Percentiles rank a stretch among this genome's conserved stretches.
Evolutionary conservation across 2,888 invertebrate genomes (phyloP).

Genomic region (Drosophila diplacantha): DNA sequence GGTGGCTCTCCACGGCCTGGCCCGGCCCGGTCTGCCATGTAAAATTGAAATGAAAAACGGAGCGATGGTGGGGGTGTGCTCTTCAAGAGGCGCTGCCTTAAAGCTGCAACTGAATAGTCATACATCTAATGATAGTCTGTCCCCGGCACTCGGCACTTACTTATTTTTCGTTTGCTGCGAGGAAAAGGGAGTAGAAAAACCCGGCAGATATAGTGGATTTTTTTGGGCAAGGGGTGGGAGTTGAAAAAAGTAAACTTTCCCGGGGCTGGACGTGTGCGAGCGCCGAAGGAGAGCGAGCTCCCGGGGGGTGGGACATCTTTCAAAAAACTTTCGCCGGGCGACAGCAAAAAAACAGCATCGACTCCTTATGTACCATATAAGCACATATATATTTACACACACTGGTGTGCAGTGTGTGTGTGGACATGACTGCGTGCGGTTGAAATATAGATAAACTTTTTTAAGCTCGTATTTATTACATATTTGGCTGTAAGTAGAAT

Average conservation of each 20-base stretch:
- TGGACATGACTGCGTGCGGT: conserved; percentile 68
- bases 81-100: conserved; percentile 42
- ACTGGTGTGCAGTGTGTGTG: conserved; percentile 20
- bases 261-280: conserved; percentile 65
- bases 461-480: conserved; percentile 73
- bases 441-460: conserved; percentile 72
- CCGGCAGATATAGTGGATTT: conserved; percentile 17
- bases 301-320: conserved; percentile 57
- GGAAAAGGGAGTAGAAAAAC: conserved; percentile 29
- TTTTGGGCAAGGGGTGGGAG: conserved; percentile 5
- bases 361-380: conserved; percentile 43
- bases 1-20: no score
- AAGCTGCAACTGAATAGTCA: conserved; percentile 53
- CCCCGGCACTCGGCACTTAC: conserved; percentile 56
- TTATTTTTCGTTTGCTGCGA: conserved; percentile 50
- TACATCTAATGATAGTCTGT: conserved; percentile 61
- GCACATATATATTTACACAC: neutral
- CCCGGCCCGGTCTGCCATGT: conserved; percentile 17
- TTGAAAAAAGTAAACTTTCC: conserved; percentile 51
- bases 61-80: conserved; percentile 7
- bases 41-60: conserved; percentile 38
- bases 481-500: conserved; percentile 73
- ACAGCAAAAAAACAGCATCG: conserved; percentile 63
- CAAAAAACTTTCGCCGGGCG: conserved; percentile 62
- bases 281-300: conserved; percentile 1